Evolutionary conservation across 1,140 invertebrate genomes (phyloP), one percentile per base, ranked within the genome.

Genomic region (Nymphalis io): DNA sequence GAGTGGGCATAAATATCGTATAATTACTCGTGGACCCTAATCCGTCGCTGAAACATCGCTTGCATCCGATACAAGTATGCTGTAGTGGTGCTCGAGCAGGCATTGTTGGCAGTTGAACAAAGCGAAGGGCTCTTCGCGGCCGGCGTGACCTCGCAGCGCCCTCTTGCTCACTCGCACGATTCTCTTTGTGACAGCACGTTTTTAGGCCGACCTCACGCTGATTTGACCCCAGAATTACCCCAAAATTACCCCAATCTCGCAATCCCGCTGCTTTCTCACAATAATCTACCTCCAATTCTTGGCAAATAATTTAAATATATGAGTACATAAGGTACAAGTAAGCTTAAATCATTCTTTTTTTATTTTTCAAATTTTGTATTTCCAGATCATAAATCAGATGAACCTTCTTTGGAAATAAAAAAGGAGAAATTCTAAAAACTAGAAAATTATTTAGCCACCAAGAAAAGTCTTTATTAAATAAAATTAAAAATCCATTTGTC

Each of bases 21-120:
- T 85, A 85, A 85, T 85, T 85, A 82, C 78, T 81, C 70, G 65
- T 66, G 71, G 68, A 72, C 83, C 81, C 83, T 87, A 85, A 88
- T 88, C 82, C 83, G 79, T 55, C 69, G 75, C 75, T 81, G 83
- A 82, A 87, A 86, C 82, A 89, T 86, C 79, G 82, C 84, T 87
- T 84, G 84, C 87, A 89, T 87, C 85, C 75, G 82, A 85, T 87
- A 81, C 78, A 88, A 89, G 87, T 83, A 75, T 77, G 66, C 77
- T 79, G 77, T 70, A 80, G 77, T 78, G 79, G 73, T 75, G 67
- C 84, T 86, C 73, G 68, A 74, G 68, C 53, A 76, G 82, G 84
- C 83, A 90, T 90, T 90, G 88, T 90, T 88, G 83, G 81, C 80
- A 82, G 81, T 82, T 75, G 85, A 90, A 90, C 88, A 90, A 90